Evolutionary conservation across 2,797 vertebrate species (phyloP), one percentile per base, ranked within the genome.

Genomic region (Linurgus olivaceus): DNA sequence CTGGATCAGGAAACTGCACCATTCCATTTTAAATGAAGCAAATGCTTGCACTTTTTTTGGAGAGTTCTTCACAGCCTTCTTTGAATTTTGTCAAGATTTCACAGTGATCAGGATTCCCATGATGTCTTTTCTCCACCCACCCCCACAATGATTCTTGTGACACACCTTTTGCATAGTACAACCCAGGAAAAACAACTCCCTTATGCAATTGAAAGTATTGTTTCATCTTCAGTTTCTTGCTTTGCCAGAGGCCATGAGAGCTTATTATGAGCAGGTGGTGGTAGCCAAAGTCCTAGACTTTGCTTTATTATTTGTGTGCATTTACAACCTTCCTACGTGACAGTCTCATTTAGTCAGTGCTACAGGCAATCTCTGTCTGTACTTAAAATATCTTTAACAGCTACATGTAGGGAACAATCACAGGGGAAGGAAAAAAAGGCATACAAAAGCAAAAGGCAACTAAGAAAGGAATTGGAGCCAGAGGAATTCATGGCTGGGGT

Each of bases 311-410:
- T 97, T 94, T 97, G 93, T 96, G 87, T 95, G 89, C 95, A 94
- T 95, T 96, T 97, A 94, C 95, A 96, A 75, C 84, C 86, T 96
- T 97, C 77, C 95, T 94, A 17, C 95, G 93, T 97, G 97, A 96
- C 94, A 97, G 94, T 95, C 91, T 96, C 95, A 96, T 97, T 97
- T 97, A 97, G 89, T 92, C 4, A 6, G 74, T 95, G 96, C 97
- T 96, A 95, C 83, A 92, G 97, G 97, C 97, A 96, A 96, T 97
- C 90, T 95, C 91, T 92, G 66, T 93, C 91, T 97, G 74, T 92
- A 93, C 67, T 96, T 94, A 95, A 97, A 97, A 97, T 97, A 96
- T 61, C 88, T 96, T 92, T 92, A 97, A 90, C 93, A 96, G 91
- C 87, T 96, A 86, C 88, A 92, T 21, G 29, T 61, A 87, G 82